Evolutionary conservation across 2,797 vertebrate species (phyloP), one percentile per base, ranked within the genome.

Genomic region (Phoeniculus purpureus): DNA sequence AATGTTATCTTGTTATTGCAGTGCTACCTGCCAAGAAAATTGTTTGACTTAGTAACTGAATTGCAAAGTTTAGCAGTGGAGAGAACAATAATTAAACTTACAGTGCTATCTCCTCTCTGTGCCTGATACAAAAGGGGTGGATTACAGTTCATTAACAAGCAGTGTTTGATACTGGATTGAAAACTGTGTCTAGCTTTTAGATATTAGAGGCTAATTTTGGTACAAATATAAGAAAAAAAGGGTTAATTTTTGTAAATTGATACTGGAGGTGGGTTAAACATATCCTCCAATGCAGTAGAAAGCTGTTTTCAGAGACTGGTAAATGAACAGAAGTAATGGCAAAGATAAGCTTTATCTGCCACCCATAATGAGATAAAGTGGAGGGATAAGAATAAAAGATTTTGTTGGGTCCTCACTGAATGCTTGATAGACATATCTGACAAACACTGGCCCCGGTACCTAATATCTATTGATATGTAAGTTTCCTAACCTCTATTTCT

Each of bases 21-120:
- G 10, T 62, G 26, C 27, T 70, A 81, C 13, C 68, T 66, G 25
- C 19, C 26, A 87, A 85, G 50, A 45, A 67, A 78, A 34, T 91
- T 81, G 52, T 85, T 76, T 89, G 45, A 86, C 56, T 54, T 78
- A 67, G 79, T 92, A 64, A 3, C 12, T 64, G 81, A 93, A 87
- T 51, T 32, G 34, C 45, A 32, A 68, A 73, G 18, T 74, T 83
- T 79, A 74, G 81, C 22, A 51, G 34, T 75, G 79, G 52, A 77
- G 40, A 81, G 48, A 93, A 50, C 34, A 21, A 43, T 48, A 87
- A 77, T 82, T 87, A 81, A 89, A 81, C 17, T 45, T 37, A 52
- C 4, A 72, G 70, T 31, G 11, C 29, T 80, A 5, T n/a, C 52
- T 45, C 60, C 22, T 76, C 14, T 45, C 34, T 62, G 47, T 52